Conservation (phyloP, 2,888 invertebrate species). For the Drosophila pseudotakahashii region DNA sequence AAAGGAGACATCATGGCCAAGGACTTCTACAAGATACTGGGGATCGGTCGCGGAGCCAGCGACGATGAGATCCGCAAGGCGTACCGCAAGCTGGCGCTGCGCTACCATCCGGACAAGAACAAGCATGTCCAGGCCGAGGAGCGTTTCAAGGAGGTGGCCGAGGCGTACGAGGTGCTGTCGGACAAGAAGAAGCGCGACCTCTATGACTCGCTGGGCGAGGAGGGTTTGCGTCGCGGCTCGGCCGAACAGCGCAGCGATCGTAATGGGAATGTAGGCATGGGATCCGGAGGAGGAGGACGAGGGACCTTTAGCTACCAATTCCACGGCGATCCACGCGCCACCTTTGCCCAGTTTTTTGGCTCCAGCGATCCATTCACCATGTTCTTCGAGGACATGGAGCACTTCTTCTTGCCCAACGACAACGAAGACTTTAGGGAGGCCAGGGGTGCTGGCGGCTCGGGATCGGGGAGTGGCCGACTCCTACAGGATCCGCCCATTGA, state of each 20-base stretch:
- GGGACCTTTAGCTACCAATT: neutral
- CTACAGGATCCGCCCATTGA: neutral
- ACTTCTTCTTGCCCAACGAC: too few species aligned
- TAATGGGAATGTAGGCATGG: neutral
- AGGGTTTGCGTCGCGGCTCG: neutral
- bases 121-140: neutral
- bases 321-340: neutral
- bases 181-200: neutral
- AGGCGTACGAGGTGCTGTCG: constrained; percentile 5
- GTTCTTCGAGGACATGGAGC: neutral
- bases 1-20: neutral
- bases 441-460: neutral
- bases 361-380: neutral
- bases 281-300: neutral
- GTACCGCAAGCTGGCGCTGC: constrained; percentile 2
- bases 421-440: too few species aligned
- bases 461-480: neutral
- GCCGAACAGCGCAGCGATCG: neutral
- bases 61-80: neutral
- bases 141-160: constrained; percentile 1
- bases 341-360: neutral
- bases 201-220: neutral
- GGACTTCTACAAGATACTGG: neutral
- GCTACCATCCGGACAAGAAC: constrained; percentile 3
- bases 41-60: neutral